Conservation (phyloP, 2,888 invertebrate genomes). For the Gari tellinella region DNA sequence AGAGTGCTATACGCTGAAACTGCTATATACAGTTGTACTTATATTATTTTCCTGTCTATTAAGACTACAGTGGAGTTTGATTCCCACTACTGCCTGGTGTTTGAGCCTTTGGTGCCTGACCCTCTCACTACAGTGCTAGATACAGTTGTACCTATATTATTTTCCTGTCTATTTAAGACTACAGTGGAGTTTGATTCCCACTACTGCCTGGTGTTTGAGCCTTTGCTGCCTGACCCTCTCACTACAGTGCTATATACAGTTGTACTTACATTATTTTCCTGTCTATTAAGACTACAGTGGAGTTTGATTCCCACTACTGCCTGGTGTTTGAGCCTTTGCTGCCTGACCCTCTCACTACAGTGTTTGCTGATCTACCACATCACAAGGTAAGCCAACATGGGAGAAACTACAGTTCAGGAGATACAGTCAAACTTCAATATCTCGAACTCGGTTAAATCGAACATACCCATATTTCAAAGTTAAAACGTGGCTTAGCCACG, state of each 20-base stretch:
- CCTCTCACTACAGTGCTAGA: constrained; percentile 69
- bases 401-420: no score
- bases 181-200: constrained; percentile 75
- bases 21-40: no score
- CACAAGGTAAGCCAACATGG: constrained; percentile 65
- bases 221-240: constrained; percentile 71
- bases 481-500: no score
- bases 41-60: no score
- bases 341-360: constrained; percentile 67
- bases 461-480: no score
- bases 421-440: no score
- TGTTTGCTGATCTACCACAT: constrained; percentile 60
- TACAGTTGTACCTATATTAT: no score
- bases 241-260: no score
- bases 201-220: constrained; percentile 81
- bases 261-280: no score
- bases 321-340: constrained; percentile 79
- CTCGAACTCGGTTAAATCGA: no score
- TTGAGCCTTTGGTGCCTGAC: constrained; percentile 74
- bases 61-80: constrained; percentile 76
- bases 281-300: constrained; percentile 69
- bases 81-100: constrained; percentile 80
- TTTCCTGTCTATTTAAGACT: constrained; percentile 57
- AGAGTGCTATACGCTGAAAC: no score
- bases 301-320: constrained; percentile 77